Conservation (phyloP, 2,888 invertebrate genomes). For the Drosophila peninsularis region DNA sequence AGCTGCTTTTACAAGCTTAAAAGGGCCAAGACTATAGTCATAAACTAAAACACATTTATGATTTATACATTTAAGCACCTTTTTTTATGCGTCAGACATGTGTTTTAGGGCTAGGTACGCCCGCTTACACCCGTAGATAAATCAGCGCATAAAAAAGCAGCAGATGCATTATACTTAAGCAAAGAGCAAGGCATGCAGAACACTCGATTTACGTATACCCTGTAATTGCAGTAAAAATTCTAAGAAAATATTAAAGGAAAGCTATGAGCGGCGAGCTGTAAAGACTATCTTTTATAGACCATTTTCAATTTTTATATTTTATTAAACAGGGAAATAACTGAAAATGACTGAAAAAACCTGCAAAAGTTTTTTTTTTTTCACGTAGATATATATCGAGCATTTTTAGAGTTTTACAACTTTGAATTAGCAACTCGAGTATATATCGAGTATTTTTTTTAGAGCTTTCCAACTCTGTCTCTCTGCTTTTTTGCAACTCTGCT, state of each 20-base stretch:
- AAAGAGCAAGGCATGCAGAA: constrained; percentile 8
- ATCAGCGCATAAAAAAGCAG: neutral
- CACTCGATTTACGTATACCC: constrained; percentile 3
- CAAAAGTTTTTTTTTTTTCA: no score
- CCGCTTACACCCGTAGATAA: neutral
- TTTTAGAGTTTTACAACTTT: no score
- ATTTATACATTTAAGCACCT: neutral
- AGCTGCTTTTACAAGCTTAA: neutral
- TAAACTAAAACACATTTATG: neutral
- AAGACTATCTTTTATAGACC: no score
- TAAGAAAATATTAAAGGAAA: neutral
- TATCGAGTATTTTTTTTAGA: no score
- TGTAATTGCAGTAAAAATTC: neutral
- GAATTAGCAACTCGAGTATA: no score
- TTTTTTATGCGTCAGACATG: constrained; percentile 6
- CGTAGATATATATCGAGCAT: no score
- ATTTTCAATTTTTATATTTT: no score
- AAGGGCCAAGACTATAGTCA: neutral
- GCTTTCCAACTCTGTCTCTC: no score
- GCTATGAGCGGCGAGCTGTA: neutral
- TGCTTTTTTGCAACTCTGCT: no score
- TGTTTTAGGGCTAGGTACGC: neutral
- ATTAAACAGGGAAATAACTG: no score
- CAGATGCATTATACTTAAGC: neutral
- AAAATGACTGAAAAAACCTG: no score